A percentile compares a stretch with the other conserved stretches of the same genome.
These are phyloP conservation scores for Epizoanthus ramosus DNA, from an alignment of 92 coral and sea anemone genomes.

Conservation along the genomic window DNA sequence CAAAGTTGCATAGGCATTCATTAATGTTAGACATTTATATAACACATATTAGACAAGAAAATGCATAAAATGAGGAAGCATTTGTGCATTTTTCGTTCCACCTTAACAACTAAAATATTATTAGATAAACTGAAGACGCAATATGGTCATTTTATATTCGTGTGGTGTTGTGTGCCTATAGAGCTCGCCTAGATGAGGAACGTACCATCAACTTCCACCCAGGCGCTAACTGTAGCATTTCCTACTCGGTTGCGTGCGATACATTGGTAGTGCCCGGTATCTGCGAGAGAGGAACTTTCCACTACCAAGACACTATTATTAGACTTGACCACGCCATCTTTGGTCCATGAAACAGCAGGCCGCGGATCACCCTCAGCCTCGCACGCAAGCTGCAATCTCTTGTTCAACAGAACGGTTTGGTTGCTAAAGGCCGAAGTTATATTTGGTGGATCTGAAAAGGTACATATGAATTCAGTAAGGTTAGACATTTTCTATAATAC, in stretches of 20 bases:
- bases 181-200: not conserved
- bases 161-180: not conserved
- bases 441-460: too few species aligned
- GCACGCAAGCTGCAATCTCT: not conserved
- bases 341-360: not conserved
- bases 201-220: not conserved
- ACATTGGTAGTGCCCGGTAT: not conserved
- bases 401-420: not conserved
- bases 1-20: too few species aligned
- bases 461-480: too few species aligned
- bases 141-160: too few species aligned
- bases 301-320: not conserved
- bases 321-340: not conserved
- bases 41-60: too few species aligned
- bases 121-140: too few species aligned
- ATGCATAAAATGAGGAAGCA: too few species aligned
- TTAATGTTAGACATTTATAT: too few species aligned
- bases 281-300: not conserved
- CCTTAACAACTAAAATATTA: too few species aligned
- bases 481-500: too few species aligned
- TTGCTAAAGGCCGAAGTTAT: too few species aligned
- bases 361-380: not conserved
- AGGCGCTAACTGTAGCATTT: not conserved
- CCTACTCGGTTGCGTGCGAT: not conserved
- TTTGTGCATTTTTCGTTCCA: too few species aligned